Base-by-base conservation (phyloP, 2,113 vertebrate species). In the Xiphias gladius region DNA sequence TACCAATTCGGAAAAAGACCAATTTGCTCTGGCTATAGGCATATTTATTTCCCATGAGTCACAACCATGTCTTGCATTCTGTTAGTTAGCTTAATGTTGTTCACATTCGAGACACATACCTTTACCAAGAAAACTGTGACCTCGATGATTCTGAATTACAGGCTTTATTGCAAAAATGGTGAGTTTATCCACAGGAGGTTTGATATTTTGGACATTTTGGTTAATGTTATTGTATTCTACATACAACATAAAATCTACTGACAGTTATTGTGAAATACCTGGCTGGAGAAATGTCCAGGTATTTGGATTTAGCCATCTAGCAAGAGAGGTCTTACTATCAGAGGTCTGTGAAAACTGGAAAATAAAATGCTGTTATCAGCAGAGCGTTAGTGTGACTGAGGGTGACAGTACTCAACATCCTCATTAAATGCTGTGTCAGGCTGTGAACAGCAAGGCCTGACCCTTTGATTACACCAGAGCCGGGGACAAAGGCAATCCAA, bases 401-500 rank as follows among this genome's bases (percentile, higher is more conserved):
- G 58, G 70, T 80, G 76, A 54, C 70, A 13, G 20, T 43, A 74
- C 24, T 78, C 74, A 84, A 71, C 82, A 86, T 76, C 76, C 83
- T 88, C 84, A 90, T 90, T 87, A 87, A 89, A 65, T 24, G 78
- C 37, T 50, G 61, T 55, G 46, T 86, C 77, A 64, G 66, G 76
- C 84, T 77, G 86, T 65, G 69, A 80, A 28, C 32, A 19, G 58
- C 50, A 65, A 78, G 77, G 64, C 72, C 64, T 57, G 87, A 83
- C 74, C 67, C 68, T 89, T 83, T 85, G 87, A 90, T 89, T 90
- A 79, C 65, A 86, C 80, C 66, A 54, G 39, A 80, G 70, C 79
- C 12, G 19, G 61, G 83, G 84, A 86, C 82, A 91, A 83, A 88
- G 70, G 78, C 69, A 68, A 81, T 73, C 72, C 76, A 88, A 85